Conservation (phyloP, 2,113 vertebrate species). For the Rutilus rutilus region DNA sequence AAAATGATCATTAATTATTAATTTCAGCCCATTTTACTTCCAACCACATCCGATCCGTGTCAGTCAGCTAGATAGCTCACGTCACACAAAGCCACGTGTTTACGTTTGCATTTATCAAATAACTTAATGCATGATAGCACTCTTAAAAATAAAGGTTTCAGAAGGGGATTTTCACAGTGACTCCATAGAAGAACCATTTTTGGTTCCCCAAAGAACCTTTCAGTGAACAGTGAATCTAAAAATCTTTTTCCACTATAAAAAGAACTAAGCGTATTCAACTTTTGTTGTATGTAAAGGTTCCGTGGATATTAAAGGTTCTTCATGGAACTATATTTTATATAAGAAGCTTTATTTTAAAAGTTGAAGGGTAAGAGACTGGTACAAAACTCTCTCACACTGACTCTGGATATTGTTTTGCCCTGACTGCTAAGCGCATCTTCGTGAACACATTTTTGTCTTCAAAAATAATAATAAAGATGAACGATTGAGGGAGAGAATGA, state of each 20-base stretch:
- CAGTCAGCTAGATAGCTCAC: too few relatives aligned
- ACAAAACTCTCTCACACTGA: too few relatives aligned
- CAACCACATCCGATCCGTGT: too few relatives aligned
- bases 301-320: background rate
- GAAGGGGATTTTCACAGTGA: too few relatives aligned
- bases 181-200: background rate
- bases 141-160: too few relatives aligned
- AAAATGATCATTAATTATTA: too few relatives aligned
- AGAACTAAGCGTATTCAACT: background rate
- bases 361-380: background rate
- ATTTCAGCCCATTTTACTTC: too few relatives aligned
- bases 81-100: too few relatives aligned
- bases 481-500: background rate
- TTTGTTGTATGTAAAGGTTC: background rate
- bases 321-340: too few relatives aligned
- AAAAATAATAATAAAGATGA: background rate
- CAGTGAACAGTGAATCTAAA: background rate
- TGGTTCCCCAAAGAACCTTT: background rate
- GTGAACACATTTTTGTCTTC: background rate
- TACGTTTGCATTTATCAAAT: too few relatives aligned
- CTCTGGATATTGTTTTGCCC: too few relatives aligned
- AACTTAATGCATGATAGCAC: too few relatives aligned
- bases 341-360: background rate
- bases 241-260: background rate
- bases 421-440: background rate